Conservation (phyloP, 92 coral and sea anemone species). For the Muricea muricata region DNA sequence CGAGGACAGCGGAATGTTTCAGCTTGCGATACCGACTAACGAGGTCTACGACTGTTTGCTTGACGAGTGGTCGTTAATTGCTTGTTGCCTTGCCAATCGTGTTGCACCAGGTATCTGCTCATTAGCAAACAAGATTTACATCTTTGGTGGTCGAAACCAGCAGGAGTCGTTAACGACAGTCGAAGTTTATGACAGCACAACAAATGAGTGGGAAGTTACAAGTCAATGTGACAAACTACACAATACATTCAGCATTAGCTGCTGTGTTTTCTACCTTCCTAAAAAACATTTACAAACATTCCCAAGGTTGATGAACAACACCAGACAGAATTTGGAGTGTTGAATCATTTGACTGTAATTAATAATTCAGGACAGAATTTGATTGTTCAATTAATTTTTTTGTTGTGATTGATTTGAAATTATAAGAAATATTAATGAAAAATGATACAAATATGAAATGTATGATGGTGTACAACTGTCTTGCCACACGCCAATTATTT, state of each 20-base stretch:
- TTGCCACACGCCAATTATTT: too few relatives aligned
- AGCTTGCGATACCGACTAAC: constrained; percentile 30
- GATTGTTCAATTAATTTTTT: not conserved
- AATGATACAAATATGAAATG: too few relatives aligned
- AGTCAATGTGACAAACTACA: constrained; percentile 30
- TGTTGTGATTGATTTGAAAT: too few relatives aligned
- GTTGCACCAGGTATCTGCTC: constrained; percentile 43
- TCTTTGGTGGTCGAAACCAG: constrained; percentile 40
- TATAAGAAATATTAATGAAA: too few relatives aligned
- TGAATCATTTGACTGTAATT: not conserved
- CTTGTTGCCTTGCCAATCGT: constrained; percentile 25
- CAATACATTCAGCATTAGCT: constrained; percentile 35
- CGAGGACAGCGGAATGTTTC: constrained; percentile 41
- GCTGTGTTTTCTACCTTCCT: constrained; percentile 34
- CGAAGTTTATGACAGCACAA: constrained; percentile 31
- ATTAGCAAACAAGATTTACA: constrained; percentile 17
- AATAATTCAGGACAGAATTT: not conserved
- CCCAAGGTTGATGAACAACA: constrained; percentile 5
- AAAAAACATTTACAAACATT: constrained; percentile 19
- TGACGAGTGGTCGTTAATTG: constrained; percentile 33
- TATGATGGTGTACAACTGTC: too few relatives aligned
- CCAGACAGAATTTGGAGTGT: constrained; percentile 38
- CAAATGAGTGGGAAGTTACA: not conserved
- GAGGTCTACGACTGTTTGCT: constrained; percentile 32
- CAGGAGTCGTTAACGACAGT: constrained; percentile 34